These are phyloP conservation scores for Balanococcus diminutus DNA, from an alignment of 2,888 invertebrate genomes.

Conservation along the genomic window DNA sequence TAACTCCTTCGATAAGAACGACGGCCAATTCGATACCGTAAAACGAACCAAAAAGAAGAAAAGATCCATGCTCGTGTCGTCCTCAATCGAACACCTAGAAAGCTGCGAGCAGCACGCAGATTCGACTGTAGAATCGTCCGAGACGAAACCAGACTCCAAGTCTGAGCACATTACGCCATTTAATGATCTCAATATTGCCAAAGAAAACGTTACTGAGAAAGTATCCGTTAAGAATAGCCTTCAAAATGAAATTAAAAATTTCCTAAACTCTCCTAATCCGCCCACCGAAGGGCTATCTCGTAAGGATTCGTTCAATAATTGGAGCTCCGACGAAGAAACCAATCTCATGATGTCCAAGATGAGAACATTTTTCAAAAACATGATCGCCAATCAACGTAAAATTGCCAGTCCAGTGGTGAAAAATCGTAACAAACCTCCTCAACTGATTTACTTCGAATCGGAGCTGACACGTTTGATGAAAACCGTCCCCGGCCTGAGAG, in stretches of 20 bases:
- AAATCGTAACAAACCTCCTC: slow-evolving; percentile 74
- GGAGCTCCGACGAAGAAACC: slow-evolving; percentile 93
- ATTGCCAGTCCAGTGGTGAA: slow-evolving; percentile 62
- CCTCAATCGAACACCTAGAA: slow-evolving; percentile 58
- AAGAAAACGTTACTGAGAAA: slow-evolving; percentile 45
- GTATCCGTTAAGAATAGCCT: background rate
- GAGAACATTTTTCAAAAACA: slow-evolving; percentile 89
- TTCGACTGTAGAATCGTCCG: slow-evolving; percentile 65
- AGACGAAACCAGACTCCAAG: slow-evolving; percentile 61
- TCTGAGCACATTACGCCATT: slow-evolving; percentile 83
- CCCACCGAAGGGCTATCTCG: slow-evolving; percentile 67
- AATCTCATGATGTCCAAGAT: slow-evolving; percentile 95
- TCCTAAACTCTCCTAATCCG: slow-evolving; percentile 37
- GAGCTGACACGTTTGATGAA: slow-evolving; percentile 90
- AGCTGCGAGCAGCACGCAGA: slow-evolving; percentile 56
- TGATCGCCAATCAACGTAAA: slow-evolving; percentile 71
- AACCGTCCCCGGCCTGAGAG: slow-evolving; percentile 88
- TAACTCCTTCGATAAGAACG: slow-evolving; percentile 70
- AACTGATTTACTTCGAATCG: slow-evolving; percentile 86
- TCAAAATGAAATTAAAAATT: slow-evolving; percentile 46
- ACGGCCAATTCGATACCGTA: slow-evolving; percentile 79
- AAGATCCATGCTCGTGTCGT: slow-evolving; percentile 60
- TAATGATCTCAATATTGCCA: slow-evolving; percentile 69
- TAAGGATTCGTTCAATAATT: slow-evolving; percentile 90
- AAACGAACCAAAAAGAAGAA: slow-evolving; percentile 85